Evolutionary conservation across 2,797 vertebrate species (phyloP).

Genomic region (Silurus lanzhouensis): DNA sequence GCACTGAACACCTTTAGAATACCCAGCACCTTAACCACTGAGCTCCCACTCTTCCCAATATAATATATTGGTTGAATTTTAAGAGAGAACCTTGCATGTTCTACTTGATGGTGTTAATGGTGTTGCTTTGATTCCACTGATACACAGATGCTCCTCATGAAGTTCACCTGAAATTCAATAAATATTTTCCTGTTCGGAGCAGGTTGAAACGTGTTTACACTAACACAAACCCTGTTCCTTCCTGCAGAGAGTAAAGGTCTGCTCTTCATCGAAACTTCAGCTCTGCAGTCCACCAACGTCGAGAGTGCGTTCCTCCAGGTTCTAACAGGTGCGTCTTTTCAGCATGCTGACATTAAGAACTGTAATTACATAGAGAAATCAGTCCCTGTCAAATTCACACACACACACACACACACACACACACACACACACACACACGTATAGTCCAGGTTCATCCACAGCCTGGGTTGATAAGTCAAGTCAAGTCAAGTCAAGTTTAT

Average conservation of each 20-base stretch:
- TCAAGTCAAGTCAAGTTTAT: no score
- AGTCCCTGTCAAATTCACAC: neutral
- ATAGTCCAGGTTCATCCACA: no score
- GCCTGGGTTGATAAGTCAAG: neutral
- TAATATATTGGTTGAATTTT: no score
- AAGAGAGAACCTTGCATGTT: neutral
- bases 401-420: neutral
- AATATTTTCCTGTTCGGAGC: neutral
- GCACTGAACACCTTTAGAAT: no score
- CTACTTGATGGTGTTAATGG: neutral
- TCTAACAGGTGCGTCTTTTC: constrained; percentile 81
- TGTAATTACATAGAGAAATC: neutral
- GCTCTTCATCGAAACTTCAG: constrained; percentile 94
- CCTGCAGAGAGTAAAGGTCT: constrained; percentile 87
- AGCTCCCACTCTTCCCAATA: no score
- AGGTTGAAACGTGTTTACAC: neutral
- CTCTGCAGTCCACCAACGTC: constrained; percentile 92
- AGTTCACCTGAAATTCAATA: neutral
- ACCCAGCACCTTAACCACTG: no score
- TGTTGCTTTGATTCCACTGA: neutral
- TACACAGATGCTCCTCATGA: neutral
- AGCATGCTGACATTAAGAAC: neutral
- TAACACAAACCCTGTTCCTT: constrained; percentile 11
- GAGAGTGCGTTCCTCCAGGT: constrained; percentile 94
- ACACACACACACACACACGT: neutral